Conservation (phyloP, 2,888 invertebrate species). For the Cantharis lateralis region DNA sequence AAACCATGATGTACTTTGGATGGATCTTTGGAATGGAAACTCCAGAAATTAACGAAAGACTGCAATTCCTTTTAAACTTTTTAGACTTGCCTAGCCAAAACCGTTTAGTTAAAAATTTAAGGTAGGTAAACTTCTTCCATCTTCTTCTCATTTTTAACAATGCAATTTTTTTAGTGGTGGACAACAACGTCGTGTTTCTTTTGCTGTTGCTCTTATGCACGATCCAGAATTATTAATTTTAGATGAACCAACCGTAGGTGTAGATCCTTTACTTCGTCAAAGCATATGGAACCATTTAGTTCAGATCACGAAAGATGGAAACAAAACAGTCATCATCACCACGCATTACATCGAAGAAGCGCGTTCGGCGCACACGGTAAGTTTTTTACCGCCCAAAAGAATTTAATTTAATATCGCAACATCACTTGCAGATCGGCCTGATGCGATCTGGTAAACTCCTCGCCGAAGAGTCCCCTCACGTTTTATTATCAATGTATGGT, state of each 20-base stretch:
- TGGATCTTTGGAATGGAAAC: constrained; percentile 94
- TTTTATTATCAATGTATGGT: constrained; percentile 80
- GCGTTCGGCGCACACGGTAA: constrained; percentile 84
- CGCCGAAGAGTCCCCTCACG: constrained; percentile 89
- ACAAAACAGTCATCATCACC: constrained; percentile 90
- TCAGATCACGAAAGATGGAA: constrained; percentile 84
- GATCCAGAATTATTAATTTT: constrained; percentile 89
- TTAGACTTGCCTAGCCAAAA: constrained; percentile 87
- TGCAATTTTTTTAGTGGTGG: constrained; percentile 70
- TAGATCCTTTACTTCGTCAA: constrained; percentile 86
- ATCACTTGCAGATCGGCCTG: constrained; percentile 78
- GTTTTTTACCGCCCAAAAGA: constrained; percentile 45
- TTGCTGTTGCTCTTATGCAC: constrained; percentile 90
- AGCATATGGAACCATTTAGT: constrained; percentile 95
- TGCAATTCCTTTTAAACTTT: constrained; percentile 86
- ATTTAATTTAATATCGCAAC: not conserved
- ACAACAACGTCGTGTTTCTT: constrained; percentile 88
- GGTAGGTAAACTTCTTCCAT: constrained; percentile 24
- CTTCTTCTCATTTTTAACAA: not conserved
- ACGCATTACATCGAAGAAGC: constrained; percentile 97
- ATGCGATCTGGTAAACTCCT: constrained; percentile 91
- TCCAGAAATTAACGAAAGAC: constrained; percentile 76
- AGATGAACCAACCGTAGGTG: constrained; percentile 92
- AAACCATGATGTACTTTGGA: constrained; percentile 96
- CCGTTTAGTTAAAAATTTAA: constrained; percentile 77